Conservation (phyloP, 2,797 vertebrate species). For the Lepilemur septentrionalis region DNA sequence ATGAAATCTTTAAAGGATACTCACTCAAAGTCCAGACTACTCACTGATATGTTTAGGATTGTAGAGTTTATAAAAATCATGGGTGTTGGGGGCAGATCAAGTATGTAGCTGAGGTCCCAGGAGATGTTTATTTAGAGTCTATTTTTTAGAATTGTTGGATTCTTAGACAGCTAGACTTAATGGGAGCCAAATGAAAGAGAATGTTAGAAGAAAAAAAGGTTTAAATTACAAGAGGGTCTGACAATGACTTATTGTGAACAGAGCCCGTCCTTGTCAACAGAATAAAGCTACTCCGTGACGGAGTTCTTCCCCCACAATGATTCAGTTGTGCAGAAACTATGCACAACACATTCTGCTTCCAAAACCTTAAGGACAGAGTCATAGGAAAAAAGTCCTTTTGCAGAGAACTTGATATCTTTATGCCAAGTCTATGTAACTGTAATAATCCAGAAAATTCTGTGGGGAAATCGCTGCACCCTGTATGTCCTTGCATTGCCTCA, state of each 20-base stretch:
- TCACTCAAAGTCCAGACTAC: neutral
- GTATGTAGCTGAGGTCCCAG: neutral
- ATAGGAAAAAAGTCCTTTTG: constrained; percentile 30
- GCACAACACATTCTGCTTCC: neutral
- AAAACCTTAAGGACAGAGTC: constrained; percentile 33
- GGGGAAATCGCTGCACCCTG: neutral
- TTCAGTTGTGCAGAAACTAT: constrained; percentile 42
- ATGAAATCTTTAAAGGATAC: neutral
- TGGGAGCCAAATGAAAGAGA: constrained; percentile 5
- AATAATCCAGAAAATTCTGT: constrained; percentile 2
- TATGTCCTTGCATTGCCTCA: neutral
- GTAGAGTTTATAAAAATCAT: neutral
- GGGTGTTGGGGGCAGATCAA: neutral
- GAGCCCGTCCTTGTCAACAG: constrained; percentile 40
- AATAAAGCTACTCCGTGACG: neutral
- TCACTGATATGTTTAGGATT: neutral
- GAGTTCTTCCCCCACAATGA: neutral
- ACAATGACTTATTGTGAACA: constrained; percentile 45
- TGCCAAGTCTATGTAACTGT: neutral
- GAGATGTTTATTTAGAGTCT: constrained; percentile 11
- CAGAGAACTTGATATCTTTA: neutral
- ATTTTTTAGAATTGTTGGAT: neutral
- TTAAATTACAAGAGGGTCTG: constrained; percentile 40
- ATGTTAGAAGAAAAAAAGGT: constrained; percentile 15
- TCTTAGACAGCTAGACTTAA: neutral